Evolutionary conservation across 2,797 vertebrate genomes (phyloP).

Genomic region (Crax fasciolata): DNA sequence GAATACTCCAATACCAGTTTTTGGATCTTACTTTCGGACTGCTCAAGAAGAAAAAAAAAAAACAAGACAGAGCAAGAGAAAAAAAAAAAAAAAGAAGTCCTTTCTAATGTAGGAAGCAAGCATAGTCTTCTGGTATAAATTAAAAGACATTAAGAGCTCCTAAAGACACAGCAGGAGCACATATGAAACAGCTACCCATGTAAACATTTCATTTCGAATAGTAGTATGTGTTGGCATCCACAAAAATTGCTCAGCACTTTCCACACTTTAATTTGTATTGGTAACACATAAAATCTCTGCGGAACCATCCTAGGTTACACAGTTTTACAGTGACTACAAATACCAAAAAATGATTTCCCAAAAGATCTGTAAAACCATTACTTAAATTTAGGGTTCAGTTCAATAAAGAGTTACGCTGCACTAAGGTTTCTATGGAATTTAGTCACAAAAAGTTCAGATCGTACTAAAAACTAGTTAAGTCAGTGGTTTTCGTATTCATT

Average conservation of each 20-base stretch:
- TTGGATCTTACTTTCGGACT: not conserved
- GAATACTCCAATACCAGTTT: not conserved
- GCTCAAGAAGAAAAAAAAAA: not conserved
- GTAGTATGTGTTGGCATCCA: not conserved
- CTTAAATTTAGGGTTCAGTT: slow-evolving; percentile 55
- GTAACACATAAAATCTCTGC: slow-evolving; percentile 10
- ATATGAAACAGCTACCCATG: not conserved
- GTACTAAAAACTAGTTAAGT: slow-evolving; percentile 68
- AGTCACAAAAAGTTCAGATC: slow-evolving; percentile 67
- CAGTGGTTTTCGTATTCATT: slow-evolving; percentile 55
- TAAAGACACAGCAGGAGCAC: not conserved
- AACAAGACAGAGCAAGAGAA: not conserved
- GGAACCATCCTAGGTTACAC: not conserved
- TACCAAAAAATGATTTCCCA: slow-evolving; percentile 55
- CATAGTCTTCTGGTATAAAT: not conserved
- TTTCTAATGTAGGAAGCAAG: not conserved
- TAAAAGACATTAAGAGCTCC: not conserved
- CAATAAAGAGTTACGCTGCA: slow-evolving; percentile 51
- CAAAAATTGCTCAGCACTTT: slow-evolving; percentile 17
- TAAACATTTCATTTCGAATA: slow-evolving; percentile 12
- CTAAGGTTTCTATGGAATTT: slow-evolving; percentile 53
- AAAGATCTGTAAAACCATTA: slow-evolving; percentile 39
- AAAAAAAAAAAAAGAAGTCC: not conserved
- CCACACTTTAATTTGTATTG: slow-evolving; percentile 34
- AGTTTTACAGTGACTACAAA: slow-evolving; percentile 30